phyloP scores from a whole-genome alignment of 2,113 vertebrate species.

The Lipophrys pholis region DNA sequence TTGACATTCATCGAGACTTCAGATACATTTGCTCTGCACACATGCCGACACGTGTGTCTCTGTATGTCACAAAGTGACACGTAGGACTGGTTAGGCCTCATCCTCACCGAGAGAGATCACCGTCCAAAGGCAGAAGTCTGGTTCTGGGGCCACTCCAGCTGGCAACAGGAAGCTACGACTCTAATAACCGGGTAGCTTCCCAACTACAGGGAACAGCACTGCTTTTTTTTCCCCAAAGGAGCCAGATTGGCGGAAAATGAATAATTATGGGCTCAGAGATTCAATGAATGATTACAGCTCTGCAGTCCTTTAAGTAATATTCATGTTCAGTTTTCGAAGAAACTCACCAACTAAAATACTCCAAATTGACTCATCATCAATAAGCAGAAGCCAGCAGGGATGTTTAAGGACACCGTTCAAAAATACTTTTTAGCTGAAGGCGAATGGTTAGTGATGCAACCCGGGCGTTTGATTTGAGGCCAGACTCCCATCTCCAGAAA shows the following conservation, averaged over 20 bases:
- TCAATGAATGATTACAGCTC: slow-evolving; percentile 79
- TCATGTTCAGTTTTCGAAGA: slow-evolving; percentile 68
- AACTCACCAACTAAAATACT: slow-evolving; percentile 59
- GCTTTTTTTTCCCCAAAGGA: slow-evolving; percentile 67
- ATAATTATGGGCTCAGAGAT: slow-evolving; percentile 80
- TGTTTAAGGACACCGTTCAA: slow-evolving; percentile 19
- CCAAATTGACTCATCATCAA: slow-evolving; percentile 55
- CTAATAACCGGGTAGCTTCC: slow-evolving; percentile 82
- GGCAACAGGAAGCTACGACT: slow-evolving; percentile 69
- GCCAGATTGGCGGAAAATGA: slow-evolving; percentile 80
- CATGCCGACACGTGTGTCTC: slow-evolving; percentile 8
- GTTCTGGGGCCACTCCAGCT: slow-evolving; percentile 76
- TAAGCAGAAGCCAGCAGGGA: slow-evolving; percentile 17
- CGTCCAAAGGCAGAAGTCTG: slow-evolving; percentile 66
- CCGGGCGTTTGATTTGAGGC: slow-evolving; percentile 19
- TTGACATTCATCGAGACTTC: slow-evolving; percentile 19
- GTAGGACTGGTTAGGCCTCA: slow-evolving; percentile 42
- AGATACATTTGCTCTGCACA: slow-evolving; percentile 13
- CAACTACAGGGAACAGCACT: slow-evolving; percentile 74
- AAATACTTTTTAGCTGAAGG: slow-evolving; percentile 8
- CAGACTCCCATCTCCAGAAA: neutral
- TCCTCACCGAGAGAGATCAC: slow-evolving; percentile 42
- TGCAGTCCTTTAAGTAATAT: slow-evolving; percentile 75
- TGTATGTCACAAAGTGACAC: slow-evolving; percentile 35
- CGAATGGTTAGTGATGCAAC: slow-evolving; percentile 30